Conservation (phyloP, 2,888 invertebrate genomes). For the Anarsia innoxiella region DNA sequence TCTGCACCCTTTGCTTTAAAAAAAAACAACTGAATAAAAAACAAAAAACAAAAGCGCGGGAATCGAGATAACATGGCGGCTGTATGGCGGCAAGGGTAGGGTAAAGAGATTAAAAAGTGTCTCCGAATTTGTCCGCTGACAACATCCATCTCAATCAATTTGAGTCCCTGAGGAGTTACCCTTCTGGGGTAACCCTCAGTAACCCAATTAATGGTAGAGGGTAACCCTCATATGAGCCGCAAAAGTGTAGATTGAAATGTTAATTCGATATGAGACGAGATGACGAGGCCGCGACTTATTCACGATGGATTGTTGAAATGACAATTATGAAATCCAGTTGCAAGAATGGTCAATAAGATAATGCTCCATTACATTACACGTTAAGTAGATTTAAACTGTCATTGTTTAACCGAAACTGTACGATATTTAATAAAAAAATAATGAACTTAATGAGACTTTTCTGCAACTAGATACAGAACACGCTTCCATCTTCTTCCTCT, state of each 20-base stretch:
- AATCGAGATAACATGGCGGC: slow-evolving; percentile 26
- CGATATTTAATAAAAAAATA: no score
- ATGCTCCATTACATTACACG: no score
- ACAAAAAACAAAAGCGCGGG: slow-evolving; percentile 28
- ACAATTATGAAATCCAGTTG: no score
- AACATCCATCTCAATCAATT: slow-evolving; percentile 73
- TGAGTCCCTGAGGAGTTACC: slow-evolving; percentile 63
- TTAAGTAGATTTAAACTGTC: no score
- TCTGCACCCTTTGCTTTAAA: slow-evolving; percentile 27
- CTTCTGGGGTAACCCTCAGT: slow-evolving; percentile 53
- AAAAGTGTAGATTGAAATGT: slow-evolving; percentile 67
- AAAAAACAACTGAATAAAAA: no score
- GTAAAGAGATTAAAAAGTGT: slow-evolving; percentile 50
- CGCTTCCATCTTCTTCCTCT: no score
- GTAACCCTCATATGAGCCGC: slow-evolving; percentile 47
- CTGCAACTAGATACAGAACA: no score
- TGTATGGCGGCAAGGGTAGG: slow-evolving; percentile 12
- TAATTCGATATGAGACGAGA: slow-evolving; percentile 42
- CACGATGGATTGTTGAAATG: no score
- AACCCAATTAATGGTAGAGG: slow-evolving; percentile 68
- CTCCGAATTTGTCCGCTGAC: slow-evolving; percentile 61
- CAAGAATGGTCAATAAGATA: no score
- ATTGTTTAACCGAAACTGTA: no score
- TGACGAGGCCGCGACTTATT: no score
- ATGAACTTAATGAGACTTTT: no score